These are phyloP conservation scores for Danio aesculapii DNA, from an alignment of 2,797 vertebrate species.

Conservation along the genomic window DNA sequence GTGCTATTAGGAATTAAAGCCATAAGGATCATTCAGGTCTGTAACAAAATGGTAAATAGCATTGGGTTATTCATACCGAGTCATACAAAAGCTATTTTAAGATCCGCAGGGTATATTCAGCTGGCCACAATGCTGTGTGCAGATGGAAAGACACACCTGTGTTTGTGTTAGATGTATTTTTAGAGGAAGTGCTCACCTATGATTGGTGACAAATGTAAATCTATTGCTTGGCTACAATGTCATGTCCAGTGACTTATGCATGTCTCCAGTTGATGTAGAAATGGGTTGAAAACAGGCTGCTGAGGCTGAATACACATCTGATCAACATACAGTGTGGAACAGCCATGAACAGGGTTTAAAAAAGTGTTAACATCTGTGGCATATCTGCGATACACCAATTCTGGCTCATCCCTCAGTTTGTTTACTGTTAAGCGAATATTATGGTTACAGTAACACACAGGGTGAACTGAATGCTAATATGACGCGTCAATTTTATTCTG, in stretches of 20 bases:
- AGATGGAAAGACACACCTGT: constrained; percentile 11
- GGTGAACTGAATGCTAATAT: neutral
- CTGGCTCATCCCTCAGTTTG: neutral
- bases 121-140: neutral
- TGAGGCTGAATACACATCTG: neutral
- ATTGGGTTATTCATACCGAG: neutral
- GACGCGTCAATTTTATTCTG: neutral
- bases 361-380: neutral
- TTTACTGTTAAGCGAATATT: neutral
- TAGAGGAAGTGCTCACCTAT: neutral
- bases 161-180: constrained; percentile 17
- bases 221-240: constrained; percentile 31
- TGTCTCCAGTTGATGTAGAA: neutral
- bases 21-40: neutral
- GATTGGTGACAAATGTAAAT: constrained; percentile 19
- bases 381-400: neutral
- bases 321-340: neutral
- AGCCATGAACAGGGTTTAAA: neutral
- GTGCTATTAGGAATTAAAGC: neutral
- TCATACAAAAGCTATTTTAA: neutral
- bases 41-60: neutral
- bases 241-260: constrained; percentile 14
- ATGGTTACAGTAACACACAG: neutral
- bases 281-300: neutral
- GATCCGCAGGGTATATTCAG: neutral